Conservation (phyloP, 35 echinoderm and acorn worm species). For the Antedon bifida region DNA sequence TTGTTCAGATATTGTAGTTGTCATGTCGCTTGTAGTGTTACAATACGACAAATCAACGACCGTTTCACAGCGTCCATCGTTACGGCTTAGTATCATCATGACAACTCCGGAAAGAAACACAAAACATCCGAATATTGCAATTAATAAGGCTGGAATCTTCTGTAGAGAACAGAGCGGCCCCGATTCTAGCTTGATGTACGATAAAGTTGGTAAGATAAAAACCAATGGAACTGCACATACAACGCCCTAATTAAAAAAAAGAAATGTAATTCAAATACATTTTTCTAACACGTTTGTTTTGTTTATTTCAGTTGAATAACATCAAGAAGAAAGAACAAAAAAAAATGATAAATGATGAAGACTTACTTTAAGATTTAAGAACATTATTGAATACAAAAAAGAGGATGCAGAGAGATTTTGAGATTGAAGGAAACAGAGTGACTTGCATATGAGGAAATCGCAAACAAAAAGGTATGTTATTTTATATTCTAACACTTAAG, state of each 20-base stretch:
- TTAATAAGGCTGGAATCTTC: constrained; percentile 63
- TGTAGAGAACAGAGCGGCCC: constrained; percentile 37
- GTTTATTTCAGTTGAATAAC: neutral
- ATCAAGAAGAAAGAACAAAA: neutral
- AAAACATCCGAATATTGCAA: constrained; percentile 35
- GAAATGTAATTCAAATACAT: neutral
- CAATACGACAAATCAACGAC: constrained; percentile 52
- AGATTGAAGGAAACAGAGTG: too few species aligned
- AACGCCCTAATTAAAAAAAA: constrained; percentile 50
- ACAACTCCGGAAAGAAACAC: constrained; percentile 58
- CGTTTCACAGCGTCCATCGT: constrained; percentile 23
- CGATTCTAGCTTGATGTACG: constrained; percentile 56
- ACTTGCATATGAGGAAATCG: too few species aligned
- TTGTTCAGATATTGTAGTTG: neutral
- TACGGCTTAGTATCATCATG: constrained; percentile 37
- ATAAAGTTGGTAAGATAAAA: constrained; percentile 51
- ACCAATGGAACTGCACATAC: constrained; percentile 73
- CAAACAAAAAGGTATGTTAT: too few species aligned
- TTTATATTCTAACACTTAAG: too few species aligned
- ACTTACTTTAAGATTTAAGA: too few species aligned
- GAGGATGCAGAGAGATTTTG: too few species aligned
- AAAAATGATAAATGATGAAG: too few species aligned
- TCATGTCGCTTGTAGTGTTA: neutral
- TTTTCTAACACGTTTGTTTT: neutral
- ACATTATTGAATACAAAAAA: too few species aligned